A percentile compares a stretch with the other conserved stretches of the same genome.
These are phyloP conservation scores for Thaumatotibia leucotreta DNA, from an alignment of 1,140 invertebrate genomes.

Conservation along the genomic window DNA sequence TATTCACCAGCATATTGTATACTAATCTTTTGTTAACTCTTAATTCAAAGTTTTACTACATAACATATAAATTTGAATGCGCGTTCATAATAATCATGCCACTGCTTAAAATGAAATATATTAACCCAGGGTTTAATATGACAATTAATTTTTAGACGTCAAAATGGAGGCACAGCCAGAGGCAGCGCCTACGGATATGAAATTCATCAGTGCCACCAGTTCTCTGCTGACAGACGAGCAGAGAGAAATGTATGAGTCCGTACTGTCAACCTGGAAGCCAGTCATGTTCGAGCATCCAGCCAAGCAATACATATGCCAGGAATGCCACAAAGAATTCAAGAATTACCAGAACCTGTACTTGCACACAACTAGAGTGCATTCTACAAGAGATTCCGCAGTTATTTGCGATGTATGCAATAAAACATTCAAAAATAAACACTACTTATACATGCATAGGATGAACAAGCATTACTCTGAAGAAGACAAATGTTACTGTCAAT, in stretches of 20 bases:
- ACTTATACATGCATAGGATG: constrained; percentile 68
- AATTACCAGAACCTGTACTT: constrained; percentile 67
- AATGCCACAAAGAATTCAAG: constrained; percentile 66
- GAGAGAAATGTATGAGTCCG: constrained; percentile 62
- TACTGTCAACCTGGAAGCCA: constrained; percentile 62
- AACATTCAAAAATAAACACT: constrained; percentile 68
- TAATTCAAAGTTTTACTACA: too few relatives aligned
- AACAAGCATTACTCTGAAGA: constrained; percentile 65
- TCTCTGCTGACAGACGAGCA: constrained; percentile 53
- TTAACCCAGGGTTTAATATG: neutral
- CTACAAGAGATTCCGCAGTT: constrained; percentile 55
- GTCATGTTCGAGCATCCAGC: constrained; percentile 52
- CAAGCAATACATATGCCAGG: constrained; percentile 59
- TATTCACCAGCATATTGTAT: too few relatives aligned
- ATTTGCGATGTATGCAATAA: constrained; percentile 63
- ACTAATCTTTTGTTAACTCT: too few relatives aligned
- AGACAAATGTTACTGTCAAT: constrained; percentile 64
- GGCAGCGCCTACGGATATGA: constrained; percentile 25
- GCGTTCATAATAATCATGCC: neutral
- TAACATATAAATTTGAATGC: too few relatives aligned
- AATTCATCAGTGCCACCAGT: constrained; percentile 58
- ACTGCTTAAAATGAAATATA: neutral
- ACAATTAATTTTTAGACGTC: neutral
- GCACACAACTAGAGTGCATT: constrained; percentile 62
- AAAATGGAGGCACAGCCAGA: constrained; percentile 5